Evolutionary conservation across 1,140 invertebrate genomes (phyloP), one percentile per base, ranked within the genome.

Genomic region (Trichonephila clavipes): DNA sequence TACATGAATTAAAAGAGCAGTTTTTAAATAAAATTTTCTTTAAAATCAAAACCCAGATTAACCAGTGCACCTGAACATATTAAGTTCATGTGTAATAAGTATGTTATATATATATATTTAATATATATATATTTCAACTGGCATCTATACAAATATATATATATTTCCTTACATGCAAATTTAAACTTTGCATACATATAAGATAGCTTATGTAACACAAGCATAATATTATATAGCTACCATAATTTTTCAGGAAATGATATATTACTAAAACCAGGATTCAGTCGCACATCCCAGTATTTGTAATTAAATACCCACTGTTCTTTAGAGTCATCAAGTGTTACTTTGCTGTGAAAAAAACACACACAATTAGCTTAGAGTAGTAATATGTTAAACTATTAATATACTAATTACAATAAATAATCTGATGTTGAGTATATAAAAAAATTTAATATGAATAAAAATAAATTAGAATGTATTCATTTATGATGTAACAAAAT

Each of bases 241-340:
- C 94, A 94, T 88, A 94, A 81, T 61, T 94, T 94, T 92, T 94
- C 94, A 81, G 94, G 61, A 92, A 97, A 95, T 44, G 95, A 95
- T 94, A 97, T 95, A 95, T 96, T 96, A 51, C 95, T 95, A 95
- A 97, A 97, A 12, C 96, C 97, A n/a, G 96, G 96, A 87, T 96
- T 96, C 94, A 97, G 96, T 34, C 96, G 95, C n/a, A 95, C 95
- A 28, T 96, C 96, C 96, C 96, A 96, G 95, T 96, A 96, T 91
- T 97, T 97, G 62, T 96, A 96, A 86, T 96, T 97, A 95, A 96
- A 97, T 92, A 97, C 96, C 96, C 97, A 97, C 7, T 95, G 95
- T 94, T 97, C 97, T 92, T 97, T 96, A 21, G 96, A 96, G 81
- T 96, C 95, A 58, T 94, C 94, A 77, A 89, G 85, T n/a, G 40